A percentile compares a stretch with the other conserved stretches of the same genome.
These are phyloP conservation scores for Triplophysa siluroides DNA, from an alignment of 2,113 vertebrate species.

Conservation along the genomic window DNA sequence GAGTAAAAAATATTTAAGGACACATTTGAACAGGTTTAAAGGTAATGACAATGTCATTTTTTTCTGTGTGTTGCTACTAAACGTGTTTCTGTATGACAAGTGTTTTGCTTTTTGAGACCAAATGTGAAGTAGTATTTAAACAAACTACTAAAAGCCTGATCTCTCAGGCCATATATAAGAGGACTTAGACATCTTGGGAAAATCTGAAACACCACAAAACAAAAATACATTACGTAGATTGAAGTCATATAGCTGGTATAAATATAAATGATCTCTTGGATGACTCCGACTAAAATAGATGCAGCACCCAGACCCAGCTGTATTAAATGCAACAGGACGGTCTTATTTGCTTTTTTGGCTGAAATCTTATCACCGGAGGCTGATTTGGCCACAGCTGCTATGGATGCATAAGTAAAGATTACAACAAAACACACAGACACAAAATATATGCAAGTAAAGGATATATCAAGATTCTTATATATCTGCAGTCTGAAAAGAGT, in stretches of 20 bases:
- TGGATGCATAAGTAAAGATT: slow-evolving; percentile 28
- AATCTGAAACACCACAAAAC: slow-evolving; percentile 50
- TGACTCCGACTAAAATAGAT: neutral
- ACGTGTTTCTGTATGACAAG: neutral
- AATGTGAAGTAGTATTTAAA: slow-evolving; percentile 32
- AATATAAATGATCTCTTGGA: neutral
- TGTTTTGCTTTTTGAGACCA: slow-evolving; percentile 8
- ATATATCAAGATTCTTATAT: neutral
- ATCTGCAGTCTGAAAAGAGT: slow-evolving; percentile 10
- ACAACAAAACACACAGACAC: neutral
- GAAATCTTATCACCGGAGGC: slow-evolving; percentile 28
- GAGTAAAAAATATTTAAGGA: neutral
- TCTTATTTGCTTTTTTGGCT: slow-evolving; percentile 41
- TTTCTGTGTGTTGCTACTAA: neutral
- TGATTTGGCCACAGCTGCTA: slow-evolving; percentile 30
- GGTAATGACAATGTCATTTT: neutral
- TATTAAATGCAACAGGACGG: slow-evolving; percentile 39
- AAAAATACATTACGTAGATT: slow-evolving; percentile 31
- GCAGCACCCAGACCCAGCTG: slow-evolving; percentile 7
- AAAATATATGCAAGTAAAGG: slow-evolving; percentile 6
- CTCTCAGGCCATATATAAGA: slow-evolving; percentile 61
- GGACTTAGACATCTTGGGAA: slow-evolving; percentile 55
- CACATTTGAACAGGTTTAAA: neutral
- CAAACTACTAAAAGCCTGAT: slow-evolving; percentile 48
- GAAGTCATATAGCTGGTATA: neutral